A percentile compares a stretch with the other conserved stretches of the same genome.
These are phyloP conservation scores for Lysandra coridon DNA, from an alignment of 2,888 invertebrate species.

Conservation along the genomic window DNA sequence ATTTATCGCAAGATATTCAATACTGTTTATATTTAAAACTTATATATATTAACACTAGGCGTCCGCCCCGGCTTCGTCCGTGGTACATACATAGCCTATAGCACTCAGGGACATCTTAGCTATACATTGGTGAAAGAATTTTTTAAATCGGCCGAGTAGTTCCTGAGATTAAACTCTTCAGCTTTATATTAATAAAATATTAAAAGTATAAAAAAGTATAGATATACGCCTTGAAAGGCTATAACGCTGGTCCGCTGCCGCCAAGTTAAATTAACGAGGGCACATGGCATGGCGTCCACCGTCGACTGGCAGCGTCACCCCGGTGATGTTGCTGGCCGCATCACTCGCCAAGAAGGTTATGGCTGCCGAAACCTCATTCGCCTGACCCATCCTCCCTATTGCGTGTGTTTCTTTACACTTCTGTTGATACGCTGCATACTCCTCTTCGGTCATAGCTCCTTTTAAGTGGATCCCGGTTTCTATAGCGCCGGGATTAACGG, in stretches of 20 bases:
- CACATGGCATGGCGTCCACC: constrained; percentile 94
- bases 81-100: too few species aligned
- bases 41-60: neutral
- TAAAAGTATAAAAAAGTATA: too few species aligned
- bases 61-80: too few species aligned
- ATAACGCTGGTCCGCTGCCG: too few species aligned
- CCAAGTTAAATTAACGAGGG: constrained; percentile 78
- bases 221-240: too few species aligned
- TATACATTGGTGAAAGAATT: too few species aligned
- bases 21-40: neutral
- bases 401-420: constrained; percentile 93
- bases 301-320: constrained; percentile 91
- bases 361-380: constrained; percentile 91
- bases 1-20: neutral
- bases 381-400: constrained; percentile 90
- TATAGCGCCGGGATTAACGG: constrained; percentile 96
- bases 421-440: constrained; percentile 90
- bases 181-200: too few species aligned
- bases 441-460: constrained; percentile 88
- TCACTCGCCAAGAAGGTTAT: constrained; percentile 95
- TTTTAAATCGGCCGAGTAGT: too few species aligned
- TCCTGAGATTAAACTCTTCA: too few species aligned
- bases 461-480: constrained; percentile 91
- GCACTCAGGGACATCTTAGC: too few species aligned
- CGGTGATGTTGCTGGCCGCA: constrained; percentile 91